A percentile compares a stretch with the other conserved stretches of the same genome.
Evolutionary conservation across 1,140 invertebrate genomes (phyloP).

Genomic region (Eufriesea mexicana): DNA sequence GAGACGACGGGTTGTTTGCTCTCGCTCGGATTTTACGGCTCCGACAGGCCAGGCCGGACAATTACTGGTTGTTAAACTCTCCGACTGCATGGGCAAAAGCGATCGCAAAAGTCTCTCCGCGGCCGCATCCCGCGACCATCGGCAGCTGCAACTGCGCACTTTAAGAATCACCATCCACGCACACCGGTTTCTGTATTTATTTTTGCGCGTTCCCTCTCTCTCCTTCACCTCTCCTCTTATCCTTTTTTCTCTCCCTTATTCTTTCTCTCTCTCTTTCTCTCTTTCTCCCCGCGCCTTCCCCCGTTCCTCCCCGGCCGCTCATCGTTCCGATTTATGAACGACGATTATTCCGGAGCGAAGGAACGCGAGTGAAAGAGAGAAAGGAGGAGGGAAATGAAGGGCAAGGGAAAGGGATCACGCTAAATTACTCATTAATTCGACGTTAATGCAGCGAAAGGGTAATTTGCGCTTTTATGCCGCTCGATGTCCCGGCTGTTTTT

Average conservation of each 20-base stretch:
- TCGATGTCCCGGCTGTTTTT: slow-evolving; percentile 5
- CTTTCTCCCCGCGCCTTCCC: neutral
- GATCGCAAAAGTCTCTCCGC: slow-evolving; percentile 59
- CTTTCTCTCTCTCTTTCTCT: slow-evolving; percentile 7
- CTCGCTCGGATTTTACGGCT: slow-evolving; percentile 75
- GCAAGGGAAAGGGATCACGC: neutral
- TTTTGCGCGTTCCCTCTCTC: slow-evolving; percentile 14
- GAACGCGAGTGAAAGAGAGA: neutral
- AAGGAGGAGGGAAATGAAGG: neutral
- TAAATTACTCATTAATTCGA: slow-evolving; percentile 52
- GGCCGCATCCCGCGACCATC: slow-evolving; percentile 42
- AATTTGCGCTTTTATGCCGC: slow-evolving; percentile 47
- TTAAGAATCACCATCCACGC: slow-evolving; percentile 46
- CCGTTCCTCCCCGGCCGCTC: slow-evolving; percentile 3
- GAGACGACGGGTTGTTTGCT: slow-evolving; percentile 72
- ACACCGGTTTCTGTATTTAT: slow-evolving; percentile 52
- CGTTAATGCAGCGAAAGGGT: slow-evolving; percentile 41
- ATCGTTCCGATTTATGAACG: slow-evolving; percentile 40
- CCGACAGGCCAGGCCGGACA: slow-evolving; percentile 70
- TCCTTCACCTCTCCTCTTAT: slow-evolving; percentile 6
- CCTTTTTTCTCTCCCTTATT: neutral
- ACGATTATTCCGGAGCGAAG: slow-evolving; percentile 15
- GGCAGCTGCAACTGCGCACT: slow-evolving; percentile 54
- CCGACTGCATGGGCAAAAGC: slow-evolving; percentile 56
- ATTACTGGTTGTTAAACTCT: slow-evolving; percentile 78